These are phyloP conservation scores for Spilogale gracilis DNA, from an alignment of 2,113 vertebrate genomes.

Conservation along the genomic window DNA sequence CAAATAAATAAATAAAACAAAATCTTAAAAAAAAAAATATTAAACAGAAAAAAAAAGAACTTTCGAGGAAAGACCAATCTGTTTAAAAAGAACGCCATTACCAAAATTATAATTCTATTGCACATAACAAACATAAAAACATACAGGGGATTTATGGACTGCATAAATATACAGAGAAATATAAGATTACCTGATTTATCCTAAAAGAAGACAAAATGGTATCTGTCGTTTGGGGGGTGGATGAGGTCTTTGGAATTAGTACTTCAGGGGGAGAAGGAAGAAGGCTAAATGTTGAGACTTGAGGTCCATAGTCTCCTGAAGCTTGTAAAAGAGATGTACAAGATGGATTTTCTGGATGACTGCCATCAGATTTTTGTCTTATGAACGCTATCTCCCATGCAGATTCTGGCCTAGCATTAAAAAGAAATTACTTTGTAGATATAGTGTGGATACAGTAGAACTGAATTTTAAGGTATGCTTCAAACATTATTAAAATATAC, in stretches of 20 bases:
- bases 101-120: slow-evolving; percentile 22
- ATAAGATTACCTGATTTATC: slow-evolving; percentile 83
- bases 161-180: background rate
- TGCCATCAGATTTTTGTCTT: slow-evolving; percentile 86
- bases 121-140: background rate
- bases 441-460: background rate
- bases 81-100: background rate
- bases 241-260: slow-evolving; percentile 66
- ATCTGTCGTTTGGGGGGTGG: slow-evolving; percentile 76
- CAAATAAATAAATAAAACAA: too few species aligned
- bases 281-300: slow-evolving; percentile 65
- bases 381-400: slow-evolving; percentile 96
- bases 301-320: slow-evolving; percentile 67
- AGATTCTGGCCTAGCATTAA: slow-evolving; percentile 90
- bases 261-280: slow-evolving; percentile 68
- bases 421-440: slow-evolving; percentile 57
- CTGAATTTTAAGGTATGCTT: background rate
- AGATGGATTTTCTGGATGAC: slow-evolving; percentile 86
- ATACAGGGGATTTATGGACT: background rate
- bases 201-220: slow-evolving; percentile 78
- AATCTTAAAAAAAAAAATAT: background rate
- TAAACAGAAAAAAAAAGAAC: background rate
- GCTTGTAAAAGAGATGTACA: slow-evolving; percentile 82
- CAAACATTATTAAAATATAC: slow-evolving; percentile 1
- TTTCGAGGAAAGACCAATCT: slow-evolving; percentile 25